These are phyloP conservation scores for Ornithorhynchus anatinus DNA, from an alignment of 2,113 vertebrate species.

Conservation along the genomic window DNA sequence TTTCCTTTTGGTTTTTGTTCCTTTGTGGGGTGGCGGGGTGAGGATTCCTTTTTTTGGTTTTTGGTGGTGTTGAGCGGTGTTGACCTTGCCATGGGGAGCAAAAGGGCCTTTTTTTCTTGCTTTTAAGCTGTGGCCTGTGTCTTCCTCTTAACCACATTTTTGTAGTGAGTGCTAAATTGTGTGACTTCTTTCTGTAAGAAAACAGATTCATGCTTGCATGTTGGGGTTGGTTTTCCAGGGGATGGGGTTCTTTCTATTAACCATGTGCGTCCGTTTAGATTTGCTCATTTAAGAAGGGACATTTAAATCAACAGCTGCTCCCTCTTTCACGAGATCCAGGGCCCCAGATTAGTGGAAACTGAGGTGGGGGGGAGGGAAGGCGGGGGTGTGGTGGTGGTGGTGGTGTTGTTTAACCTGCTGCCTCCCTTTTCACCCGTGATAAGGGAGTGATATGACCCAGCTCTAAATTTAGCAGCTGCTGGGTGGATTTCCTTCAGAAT, in stretches of 20 bases:
- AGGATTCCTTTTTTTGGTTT: conserved; percentile 66
- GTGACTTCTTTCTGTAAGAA: conserved; percentile 79
- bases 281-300: conserved; percentile 70
- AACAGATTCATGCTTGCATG: conserved; percentile 84
- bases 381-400: no score
- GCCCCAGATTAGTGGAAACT: no score
- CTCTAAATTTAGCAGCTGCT: not conserved
- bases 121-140: conserved; percentile 88
- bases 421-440: not conserved
- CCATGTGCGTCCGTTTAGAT: conserved; percentile 70
- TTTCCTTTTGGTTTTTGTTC: conserved; percentile 78
- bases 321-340: no score
- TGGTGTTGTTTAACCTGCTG: no score
- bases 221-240: conserved; percentile 68
- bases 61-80: conserved; percentile 80
- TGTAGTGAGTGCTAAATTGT: conserved; percentile 90
- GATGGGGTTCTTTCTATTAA: conserved; percentile 75
- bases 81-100: conserved; percentile 87
- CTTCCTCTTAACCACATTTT: conserved; percentile 77
- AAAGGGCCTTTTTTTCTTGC: conserved; percentile 75
- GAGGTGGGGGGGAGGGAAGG: no score
- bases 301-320: no score
- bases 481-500: no score
- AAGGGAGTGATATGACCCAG: not conserved
- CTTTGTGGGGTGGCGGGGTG: conserved; percentile 53